Percentiles rank a stretch among this genome's conserved stretches.
Conservation (phyloP, 2,113 vertebrate species). For the Pithys albifrons region DNA sequence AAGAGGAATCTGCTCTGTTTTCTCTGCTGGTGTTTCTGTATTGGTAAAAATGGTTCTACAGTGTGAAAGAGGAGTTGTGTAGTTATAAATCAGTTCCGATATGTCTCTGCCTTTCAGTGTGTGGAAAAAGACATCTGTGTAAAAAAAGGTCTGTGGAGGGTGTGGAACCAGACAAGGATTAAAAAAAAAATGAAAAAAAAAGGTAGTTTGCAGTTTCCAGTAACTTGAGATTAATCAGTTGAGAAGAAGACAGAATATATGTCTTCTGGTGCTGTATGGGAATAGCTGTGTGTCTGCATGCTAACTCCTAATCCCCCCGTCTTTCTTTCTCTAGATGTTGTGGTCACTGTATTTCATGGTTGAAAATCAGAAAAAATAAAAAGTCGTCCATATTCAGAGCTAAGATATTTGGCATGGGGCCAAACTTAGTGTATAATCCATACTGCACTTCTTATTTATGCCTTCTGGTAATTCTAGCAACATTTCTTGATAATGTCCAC, state of each 20-base stretch:
- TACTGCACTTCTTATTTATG: background rate
- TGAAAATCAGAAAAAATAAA: background rate
- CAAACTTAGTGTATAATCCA: background rate
- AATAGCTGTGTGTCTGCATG: background rate
- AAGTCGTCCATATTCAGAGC: background rate
- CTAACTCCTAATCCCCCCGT: too few species aligned
- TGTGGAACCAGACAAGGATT: rapidly evolving
- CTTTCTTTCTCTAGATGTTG: background rate
- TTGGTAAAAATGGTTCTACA: background rate
- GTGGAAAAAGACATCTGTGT: background rate
- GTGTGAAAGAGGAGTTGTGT: background rate
- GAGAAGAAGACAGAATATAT: background rate
- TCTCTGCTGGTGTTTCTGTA: background rate
- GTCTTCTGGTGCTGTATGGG: rapidly evolving
- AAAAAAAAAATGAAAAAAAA: background rate
- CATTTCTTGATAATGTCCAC: constrained; percentile 22
- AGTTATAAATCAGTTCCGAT: background rate
- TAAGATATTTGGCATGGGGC: background rate
- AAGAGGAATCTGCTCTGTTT: background rate
- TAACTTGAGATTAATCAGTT: background rate
- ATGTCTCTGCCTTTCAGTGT: background rate
- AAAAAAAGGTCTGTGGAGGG: background rate
- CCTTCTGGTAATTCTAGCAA: background rate
- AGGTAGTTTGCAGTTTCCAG: background rate
- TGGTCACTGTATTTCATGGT: background rate